Evolutionary conservation across 2,113 vertebrate genomes (phyloP).

Genomic region (Nettapus auritus): DNA sequence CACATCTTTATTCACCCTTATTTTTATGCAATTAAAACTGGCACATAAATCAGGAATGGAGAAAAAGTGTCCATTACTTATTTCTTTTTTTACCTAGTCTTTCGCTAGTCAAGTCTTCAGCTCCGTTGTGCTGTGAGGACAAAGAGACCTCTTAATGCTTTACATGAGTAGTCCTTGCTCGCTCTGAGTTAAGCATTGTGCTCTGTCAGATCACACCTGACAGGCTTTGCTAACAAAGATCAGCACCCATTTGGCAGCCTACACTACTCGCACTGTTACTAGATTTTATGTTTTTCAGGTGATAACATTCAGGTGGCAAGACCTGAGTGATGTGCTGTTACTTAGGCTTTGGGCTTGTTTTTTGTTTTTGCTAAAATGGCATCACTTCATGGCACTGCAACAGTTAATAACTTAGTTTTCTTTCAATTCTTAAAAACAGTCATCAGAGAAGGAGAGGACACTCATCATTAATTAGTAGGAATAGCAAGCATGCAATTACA

Average conservation of each 20-base stretch:
- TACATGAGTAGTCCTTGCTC: neutral
- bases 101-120: neutral
- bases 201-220: neutral
- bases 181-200: neutral
- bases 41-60: neutral
- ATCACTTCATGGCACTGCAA: neutral
- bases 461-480: slow-evolving; percentile 21
- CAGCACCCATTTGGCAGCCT: neutral
- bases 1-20: neutral
- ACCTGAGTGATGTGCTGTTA: neutral
- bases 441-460: neutral
- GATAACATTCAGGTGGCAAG: neutral
- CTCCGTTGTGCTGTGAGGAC: neutral
- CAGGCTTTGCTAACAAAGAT: neutral
- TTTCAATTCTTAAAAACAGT: neutral
- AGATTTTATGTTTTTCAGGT: neutral
- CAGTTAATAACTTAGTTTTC: neutral
- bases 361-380: neutral
- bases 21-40: neutral
- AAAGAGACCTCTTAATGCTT: neutral
- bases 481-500: neutral
- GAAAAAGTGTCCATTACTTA: neutral
- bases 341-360: neutral
- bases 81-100: neutral
- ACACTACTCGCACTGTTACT: accelerated